Evolutionary conservation across 2,113 vertebrate species (phyloP), one percentile per base, ranked within the genome.

Genomic region (Urocitellus parryii): DNA sequence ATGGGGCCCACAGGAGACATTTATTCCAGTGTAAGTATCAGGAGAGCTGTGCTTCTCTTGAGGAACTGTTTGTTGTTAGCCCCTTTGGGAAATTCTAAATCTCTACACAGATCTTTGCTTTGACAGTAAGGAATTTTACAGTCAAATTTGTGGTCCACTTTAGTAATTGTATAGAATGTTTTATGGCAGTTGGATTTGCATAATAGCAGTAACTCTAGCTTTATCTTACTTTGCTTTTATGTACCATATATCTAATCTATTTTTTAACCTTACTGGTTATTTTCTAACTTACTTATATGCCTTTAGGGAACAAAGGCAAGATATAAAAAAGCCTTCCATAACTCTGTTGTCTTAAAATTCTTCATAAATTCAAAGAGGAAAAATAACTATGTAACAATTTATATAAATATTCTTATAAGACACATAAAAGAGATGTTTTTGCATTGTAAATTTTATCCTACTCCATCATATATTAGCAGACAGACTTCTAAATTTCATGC

Each of bases 121-220:
- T 95, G 83, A 84, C 76, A 97, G 74, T 93, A 84, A 78, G 79
- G 32, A 78, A 95, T 92, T 94, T 95, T 91, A 82, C 51, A 89
- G 74, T 80, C 58, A 97, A 96, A 96, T 92, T 87, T 96, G 53
- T 94, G 70, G 78, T 91, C 53, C 80, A 95, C 91, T 95, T 97
- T 91, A 84, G 72, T 48, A 96, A 91, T 96, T 84, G 27, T 76
- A 39, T 68, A 74, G 51, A 89, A 89, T 77, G 56, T 48, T 96
- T 97, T 94, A 84, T 87, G 67, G 76, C 34, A 73, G 17, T 45
- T 80, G 42, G 84, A 93, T 92, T 95, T 95, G 39, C 70, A 84
- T 95, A 97, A 82, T 96, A 97, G 96, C 58, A 76, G 3, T 77
- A 45, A 8, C 37, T 78, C 45, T 95, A 67, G 24, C 2, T 94